Conservation (phyloP, 2,797 vertebrate species). For the Furcifer pardalis region DNA sequence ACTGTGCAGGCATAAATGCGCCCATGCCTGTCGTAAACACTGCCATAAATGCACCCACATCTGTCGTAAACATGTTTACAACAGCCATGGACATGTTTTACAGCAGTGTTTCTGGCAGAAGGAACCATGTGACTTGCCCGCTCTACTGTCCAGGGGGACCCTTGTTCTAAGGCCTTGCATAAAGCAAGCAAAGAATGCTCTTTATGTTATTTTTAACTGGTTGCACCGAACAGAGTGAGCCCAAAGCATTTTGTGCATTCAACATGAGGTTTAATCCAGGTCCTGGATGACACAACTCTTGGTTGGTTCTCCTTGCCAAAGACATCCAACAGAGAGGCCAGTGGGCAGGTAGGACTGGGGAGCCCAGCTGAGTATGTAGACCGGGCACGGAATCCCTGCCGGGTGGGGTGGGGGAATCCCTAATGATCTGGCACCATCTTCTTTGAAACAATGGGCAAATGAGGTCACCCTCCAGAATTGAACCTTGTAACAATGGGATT, state of each 20-base stretch:
- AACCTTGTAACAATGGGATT: neutral
- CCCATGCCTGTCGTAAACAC: no score
- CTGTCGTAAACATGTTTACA: no score
- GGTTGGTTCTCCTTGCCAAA: neutral
- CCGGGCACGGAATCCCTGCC: neutral
- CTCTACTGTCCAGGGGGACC: no score
- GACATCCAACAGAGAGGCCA: neutral
- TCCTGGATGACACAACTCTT: neutral
- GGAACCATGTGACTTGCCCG: no score
- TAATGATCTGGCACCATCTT: neutral
- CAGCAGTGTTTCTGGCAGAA: no score
- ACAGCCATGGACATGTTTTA: no score
- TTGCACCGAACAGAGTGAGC: no score
- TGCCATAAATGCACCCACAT: no score
- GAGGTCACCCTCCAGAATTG: conserved; percentile 3
- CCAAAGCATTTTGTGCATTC: neutral
- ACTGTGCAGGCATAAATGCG: no score
- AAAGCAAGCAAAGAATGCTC: neutral
- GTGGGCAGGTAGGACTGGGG: neutral
- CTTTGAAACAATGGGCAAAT: neutral
- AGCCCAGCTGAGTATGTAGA: neutral
- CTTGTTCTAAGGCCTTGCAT: neutral
- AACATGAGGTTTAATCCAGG: neutral
- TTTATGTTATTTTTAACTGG: neutral
- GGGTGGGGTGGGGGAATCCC: neutral